These are phyloP conservation scores for Hypercompe scribonia DNA, from an alignment of 2,888 invertebrate species.

Conservation along the genomic window DNA sequence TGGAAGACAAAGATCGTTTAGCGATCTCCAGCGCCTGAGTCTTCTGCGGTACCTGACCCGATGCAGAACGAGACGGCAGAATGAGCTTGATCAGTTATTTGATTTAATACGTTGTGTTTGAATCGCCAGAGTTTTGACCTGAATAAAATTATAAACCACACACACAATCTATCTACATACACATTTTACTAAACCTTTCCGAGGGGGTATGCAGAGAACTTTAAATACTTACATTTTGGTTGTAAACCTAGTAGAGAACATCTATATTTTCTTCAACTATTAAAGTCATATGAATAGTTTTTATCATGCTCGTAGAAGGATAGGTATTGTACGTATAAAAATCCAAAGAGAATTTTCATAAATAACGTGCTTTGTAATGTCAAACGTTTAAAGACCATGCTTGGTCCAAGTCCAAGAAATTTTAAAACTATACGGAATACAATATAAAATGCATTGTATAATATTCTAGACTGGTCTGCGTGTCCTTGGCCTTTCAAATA, in stretches of 20 bases:
- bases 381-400: background rate
- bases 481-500: conserved; percentile 2
- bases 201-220: too few species aligned
- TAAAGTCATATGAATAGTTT: background rate
- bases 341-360: background rate
- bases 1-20: too few species aligned
- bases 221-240: too few species aligned
- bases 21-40: too few species aligned
- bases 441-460: background rate
- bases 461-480: background rate
- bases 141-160: too few species aligned
- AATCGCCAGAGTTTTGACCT: too few species aligned
- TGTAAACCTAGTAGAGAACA: background rate
- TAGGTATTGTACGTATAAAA: background rate
- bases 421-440: background rate
- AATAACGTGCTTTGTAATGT: background rate
- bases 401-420: background rate
- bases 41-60: too few species aligned
- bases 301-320: background rate
- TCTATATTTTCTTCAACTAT: background rate
- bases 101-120: too few species aligned
- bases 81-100: too few species aligned
- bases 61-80: too few species aligned
- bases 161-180: too few species aligned
- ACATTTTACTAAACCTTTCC: too few species aligned